These are phyloP conservation scores for Reinhardtius hippoglossoides DNA, from an alignment of 2,113 vertebrate genomes.

Conservation along the genomic window DNA sequence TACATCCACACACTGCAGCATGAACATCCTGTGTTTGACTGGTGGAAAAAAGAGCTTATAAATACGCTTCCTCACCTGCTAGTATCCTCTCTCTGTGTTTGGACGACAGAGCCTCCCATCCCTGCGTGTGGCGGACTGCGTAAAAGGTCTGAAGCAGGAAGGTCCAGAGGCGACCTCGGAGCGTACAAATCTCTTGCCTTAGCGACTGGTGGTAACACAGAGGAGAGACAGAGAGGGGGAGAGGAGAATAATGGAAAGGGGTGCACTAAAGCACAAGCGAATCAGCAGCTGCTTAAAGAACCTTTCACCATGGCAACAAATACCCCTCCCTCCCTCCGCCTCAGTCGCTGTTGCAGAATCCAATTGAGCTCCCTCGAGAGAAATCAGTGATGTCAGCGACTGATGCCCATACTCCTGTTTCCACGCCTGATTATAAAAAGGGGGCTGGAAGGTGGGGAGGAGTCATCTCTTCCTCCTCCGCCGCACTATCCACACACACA, in stretches of 20 bases:
- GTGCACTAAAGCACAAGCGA: conserved; percentile 85
- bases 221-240: conserved; percentile 33
- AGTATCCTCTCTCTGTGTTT: conserved; percentile 89
- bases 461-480: conserved; percentile 25
- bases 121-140: conserved; percentile 93
- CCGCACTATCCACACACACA: conserved; percentile 26
- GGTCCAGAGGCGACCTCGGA: conserved; percentile 92
- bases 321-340: conserved; percentile 79
- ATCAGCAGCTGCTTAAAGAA: conserved; percentile 97
- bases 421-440: conserved; percentile 48
- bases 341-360: conserved; percentile 78
- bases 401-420: conserved; percentile 63
- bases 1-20: conserved; percentile 32
- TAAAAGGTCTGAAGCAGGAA: conserved; percentile 97
- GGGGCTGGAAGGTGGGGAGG: conserved; percentile 42
- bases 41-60: neutral
- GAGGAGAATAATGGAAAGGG: conserved; percentile 67
- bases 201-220: conserved; percentile 83
- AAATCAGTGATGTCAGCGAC: conserved; percentile 91
- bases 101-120: conserved; percentile 90
- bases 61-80: conserved; percentile 84
- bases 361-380: conserved; percentile 85
- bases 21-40: conserved; percentile 21
- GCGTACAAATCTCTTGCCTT: conserved; percentile 90
- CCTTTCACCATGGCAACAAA: conserved; percentile 96